phyloP scores from a whole-genome alignment of 2,797 vertebrate species.

The Gymnoscopelus microlampas region DNA sequence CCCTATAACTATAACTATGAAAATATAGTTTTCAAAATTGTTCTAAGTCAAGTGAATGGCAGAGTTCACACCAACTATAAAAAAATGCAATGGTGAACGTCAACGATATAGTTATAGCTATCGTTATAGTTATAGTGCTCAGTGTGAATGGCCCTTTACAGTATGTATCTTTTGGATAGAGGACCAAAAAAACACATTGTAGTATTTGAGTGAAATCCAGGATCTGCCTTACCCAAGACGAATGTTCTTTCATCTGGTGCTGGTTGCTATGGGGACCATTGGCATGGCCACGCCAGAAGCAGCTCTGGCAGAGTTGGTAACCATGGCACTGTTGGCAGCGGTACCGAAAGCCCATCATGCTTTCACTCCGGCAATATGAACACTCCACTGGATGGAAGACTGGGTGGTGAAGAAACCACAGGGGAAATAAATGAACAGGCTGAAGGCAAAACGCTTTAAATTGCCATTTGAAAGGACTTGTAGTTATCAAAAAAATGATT shows the following conservation, averaged over 20 bases:
- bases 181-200: background rate
- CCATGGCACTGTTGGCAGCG: slow-evolving; percentile 99
- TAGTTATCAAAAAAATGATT: too few species aligned
- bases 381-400: slow-evolving; percentile 99
- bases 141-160: too few species aligned
- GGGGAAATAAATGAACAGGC: slow-evolving; percentile 5
- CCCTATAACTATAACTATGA: too few species aligned
- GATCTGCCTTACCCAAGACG: slow-evolving; percentile 89
- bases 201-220: slow-evolving; percentile 19
- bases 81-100: too few species aligned
- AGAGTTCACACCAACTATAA: too few species aligned
- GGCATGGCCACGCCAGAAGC: slow-evolving; percentile 97
- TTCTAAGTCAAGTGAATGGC: too few species aligned
- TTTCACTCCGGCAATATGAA: slow-evolving; percentile 95
- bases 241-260: slow-evolving; percentile 99
- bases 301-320: slow-evolving; percentile 98
- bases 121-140: too few species aligned
- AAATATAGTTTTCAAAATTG: too few species aligned
- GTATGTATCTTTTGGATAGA: background rate
- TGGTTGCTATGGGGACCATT: slow-evolving; percentile 97
- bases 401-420: slow-evolving; percentile 50
- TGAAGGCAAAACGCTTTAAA: background rate
- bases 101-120: too few species aligned
- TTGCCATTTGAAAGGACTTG: background rate
- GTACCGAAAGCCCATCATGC: slow-evolving; percentile 99